Evolutionary conservation across 1,140 invertebrate species (phyloP).

Genomic region (Drosophila tsacasi): DNA sequence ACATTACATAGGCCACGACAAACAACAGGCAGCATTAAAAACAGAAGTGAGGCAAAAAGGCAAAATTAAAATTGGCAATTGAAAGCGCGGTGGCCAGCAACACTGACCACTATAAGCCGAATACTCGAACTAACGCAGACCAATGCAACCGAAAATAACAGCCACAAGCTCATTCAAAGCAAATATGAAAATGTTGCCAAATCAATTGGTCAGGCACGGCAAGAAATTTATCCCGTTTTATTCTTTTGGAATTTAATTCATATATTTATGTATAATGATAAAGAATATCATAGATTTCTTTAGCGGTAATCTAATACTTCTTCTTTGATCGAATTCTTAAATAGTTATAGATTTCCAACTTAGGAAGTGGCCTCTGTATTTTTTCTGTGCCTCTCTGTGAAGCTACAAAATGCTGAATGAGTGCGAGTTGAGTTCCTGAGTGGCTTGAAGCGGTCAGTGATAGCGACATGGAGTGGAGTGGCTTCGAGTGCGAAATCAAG

Average conservation of each 20-base stretch:
- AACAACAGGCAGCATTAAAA: conserved; percentile 47
- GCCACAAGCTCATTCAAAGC: conserved; percentile 45
- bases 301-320: neutral
- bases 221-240: conserved; percentile 13
- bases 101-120: conserved; percentile 54
- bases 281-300: neutral
- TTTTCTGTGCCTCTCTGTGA: conserved; percentile 5
- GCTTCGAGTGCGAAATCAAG: conserved; percentile 43
- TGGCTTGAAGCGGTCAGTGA: conserved; percentile 39
- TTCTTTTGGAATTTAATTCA: neutral
- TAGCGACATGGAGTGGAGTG: conserved; percentile 37
- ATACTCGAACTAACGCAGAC: conserved; percentile 51
- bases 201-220: conserved; percentile 53
- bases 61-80: conserved; percentile 62
- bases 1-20: conserved; percentile 19
- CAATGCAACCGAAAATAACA: conserved; percentile 24
- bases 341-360: neutral
- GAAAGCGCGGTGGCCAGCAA: conserved; percentile 55
- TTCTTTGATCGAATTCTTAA: fast-evolving
- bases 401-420: conserved; percentile 25
- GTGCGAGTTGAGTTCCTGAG: conserved; percentile 34
- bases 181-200: conserved; percentile 79
- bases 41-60: conserved; percentile 54
- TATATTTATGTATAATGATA: neutral
- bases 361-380: neutral